Evolutionary conservation across 2,113 vertebrate genomes (phyloP).

Genomic region (Alligator sinensis): DNA sequence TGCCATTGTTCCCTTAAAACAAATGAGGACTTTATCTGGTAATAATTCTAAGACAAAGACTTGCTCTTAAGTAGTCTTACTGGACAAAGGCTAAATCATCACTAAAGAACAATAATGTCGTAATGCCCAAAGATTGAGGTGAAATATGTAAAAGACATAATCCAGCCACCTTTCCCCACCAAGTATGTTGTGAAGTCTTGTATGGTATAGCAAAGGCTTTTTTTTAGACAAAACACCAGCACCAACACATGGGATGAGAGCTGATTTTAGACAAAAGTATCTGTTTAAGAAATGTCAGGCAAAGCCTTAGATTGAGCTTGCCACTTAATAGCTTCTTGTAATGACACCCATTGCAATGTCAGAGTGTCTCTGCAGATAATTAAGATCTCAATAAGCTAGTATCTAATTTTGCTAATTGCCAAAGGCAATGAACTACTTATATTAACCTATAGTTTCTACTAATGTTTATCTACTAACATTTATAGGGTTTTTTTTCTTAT

Average conservation of each 20-base stretch:
- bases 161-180: not conserved
- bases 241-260: not conserved
- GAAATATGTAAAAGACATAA: not conserved
- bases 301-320: not conserved
- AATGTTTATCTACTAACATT: no score
- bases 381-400: no score
- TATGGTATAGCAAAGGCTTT: not conserved
- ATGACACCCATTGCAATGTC: not conserved
- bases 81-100: not conserved
- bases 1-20: not conserved
- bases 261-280: not conserved
- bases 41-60: not conserved
- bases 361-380: no score
- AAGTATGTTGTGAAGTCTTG: not conserved
- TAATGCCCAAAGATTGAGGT: no score
- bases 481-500: no score
- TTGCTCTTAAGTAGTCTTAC: not conserved
- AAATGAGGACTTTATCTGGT: not conserved
- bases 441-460: no score
- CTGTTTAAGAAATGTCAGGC: not conserved
- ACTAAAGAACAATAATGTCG: no score
- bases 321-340: not conserved
- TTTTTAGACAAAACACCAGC: not conserved
- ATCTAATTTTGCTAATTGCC: no score
- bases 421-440: no score